Base-by-base conservation (phyloP, 2,888 invertebrate species). In the Trichopoda pennipes region DNA sequence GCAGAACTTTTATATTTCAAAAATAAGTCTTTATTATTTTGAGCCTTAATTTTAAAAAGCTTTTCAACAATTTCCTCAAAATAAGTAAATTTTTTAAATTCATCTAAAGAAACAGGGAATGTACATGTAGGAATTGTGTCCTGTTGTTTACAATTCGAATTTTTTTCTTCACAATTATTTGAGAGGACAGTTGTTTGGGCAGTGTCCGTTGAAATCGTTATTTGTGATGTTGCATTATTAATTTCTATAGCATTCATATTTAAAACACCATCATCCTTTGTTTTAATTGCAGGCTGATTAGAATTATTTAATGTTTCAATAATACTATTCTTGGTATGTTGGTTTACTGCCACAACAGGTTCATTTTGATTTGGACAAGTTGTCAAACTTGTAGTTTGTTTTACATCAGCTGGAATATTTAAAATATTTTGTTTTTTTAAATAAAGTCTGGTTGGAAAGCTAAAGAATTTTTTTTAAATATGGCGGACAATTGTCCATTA, bases 71-170 rank as follows among this genome's bases (percentile, higher is more conserved):
- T 53, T 64, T 78, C 63, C 9, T 80, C 61, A 23, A 69, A 68
- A 28, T 78, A n/a, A 4, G 78, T 75, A 58, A 35, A 64, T 68
- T 77, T 69, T 80, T 80, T 82, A 55, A 84, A 84, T 3, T 61
- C 56, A 4, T 75, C 75, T 3, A 70, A 21, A 2, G 78, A 38
- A n/a, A 78, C 1, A 12, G 38, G 16, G 6, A 3, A 10, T 6
- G 23, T 6, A 12, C 21, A 3, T 23, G 21, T 0, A 7, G 55
- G 12, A 19, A 14, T 35, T 2, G 1, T 21, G 21, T n/a, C 1
- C 2, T 23, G 21, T 17, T 74, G 9, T 2, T 3, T 28, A 23
- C 0, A 0, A 55, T 21, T 16, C 6, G 28, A 7, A 19, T 38
- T 49, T 16, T 3, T 49, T 35, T 35, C 32, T 51, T 16, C 16